Evolutionary conservation across 1,140 invertebrate genomes (phyloP).

Genomic region (Cheumatopsyche charites): DNA sequence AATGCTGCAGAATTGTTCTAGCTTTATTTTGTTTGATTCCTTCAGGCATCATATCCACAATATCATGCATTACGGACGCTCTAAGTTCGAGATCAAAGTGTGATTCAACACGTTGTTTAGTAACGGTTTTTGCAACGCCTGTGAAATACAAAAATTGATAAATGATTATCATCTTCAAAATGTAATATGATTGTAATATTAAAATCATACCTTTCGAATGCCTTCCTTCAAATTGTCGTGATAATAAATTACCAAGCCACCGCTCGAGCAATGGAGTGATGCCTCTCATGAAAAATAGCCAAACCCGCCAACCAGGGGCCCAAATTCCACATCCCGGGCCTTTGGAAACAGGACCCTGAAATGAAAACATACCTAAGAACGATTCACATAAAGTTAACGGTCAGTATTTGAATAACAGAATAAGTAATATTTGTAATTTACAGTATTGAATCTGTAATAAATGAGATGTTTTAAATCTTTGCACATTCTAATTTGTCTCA

Average conservation of each 20-base stretch:
- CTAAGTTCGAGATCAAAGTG: conserved; percentile 99
- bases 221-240: conserved; percentile 97
- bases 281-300: conserved; percentile 99
- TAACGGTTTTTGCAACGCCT: conserved; percentile 97
- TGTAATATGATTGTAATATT: background rate
- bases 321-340: conserved; percentile 99
- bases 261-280: conserved; percentile 97
- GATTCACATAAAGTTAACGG: conserved; percentile 27
- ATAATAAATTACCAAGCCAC: conserved; percentile 97
- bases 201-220: conserved; percentile 82
- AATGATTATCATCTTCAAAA: conserved; percentile 50
- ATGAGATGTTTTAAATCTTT: conserved; percentile 99
- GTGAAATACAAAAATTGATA: conserved; percentile 43
- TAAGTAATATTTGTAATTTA: conserved; percentile 57
- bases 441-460: conserved; percentile 99
- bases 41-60: conserved; percentile 99
- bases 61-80: conserved; percentile 99
- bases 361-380: conserved; percentile 45
- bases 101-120: conserved; percentile 98
- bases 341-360: conserved; percentile 94
- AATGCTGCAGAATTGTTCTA: conserved; percentile 96
- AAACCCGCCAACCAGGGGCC: conserved; percentile 99
- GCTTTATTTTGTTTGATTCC: conserved; percentile 99
- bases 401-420: conserved; percentile 19
- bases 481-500: conserved; percentile 99